Base-by-base conservation (phyloP, 2,888 invertebrate species). In the Tupiocoris notatus region DNA sequence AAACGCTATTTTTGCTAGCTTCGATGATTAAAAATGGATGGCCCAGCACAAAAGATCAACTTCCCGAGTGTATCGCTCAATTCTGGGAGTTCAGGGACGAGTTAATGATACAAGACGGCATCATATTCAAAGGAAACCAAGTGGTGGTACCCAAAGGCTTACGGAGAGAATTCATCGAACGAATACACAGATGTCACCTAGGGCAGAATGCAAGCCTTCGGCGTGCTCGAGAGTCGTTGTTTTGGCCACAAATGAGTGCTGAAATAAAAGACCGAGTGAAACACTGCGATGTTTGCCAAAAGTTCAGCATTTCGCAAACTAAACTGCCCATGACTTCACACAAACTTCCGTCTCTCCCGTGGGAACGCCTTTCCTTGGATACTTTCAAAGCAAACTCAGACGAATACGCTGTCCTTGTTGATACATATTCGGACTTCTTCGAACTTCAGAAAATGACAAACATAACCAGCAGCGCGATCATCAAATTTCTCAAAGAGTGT, bases 341-440 rank as follows among this genome's bases (percentile, higher is more conserved):
- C 23, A 21, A 24, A 1, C 9, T 64, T 20, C 64, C 64, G 0
- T 20, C 20, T 68, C 21, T 56, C 20, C 68, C 68, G 20, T 68
- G 68, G 68, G 68, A 68, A n/a, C 54, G 68, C 16, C 0, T 68
- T 12, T n/a, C 68, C 16, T 20, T 68, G 12, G 68, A 68, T 20
- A 21, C 57, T 6, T 68, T 68, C 57, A 68, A 54, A 22, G 12
- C 21, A 6, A 58, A 56, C 2, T 20, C 9, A 21, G 57, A 68
- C 18, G 54, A 57, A 21, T 62, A 57, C 21, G n/a, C 21, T 12
- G 22, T 68, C 58, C 18, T n/a, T 7, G 68, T 68, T 1, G 68
- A 68, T 57, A 18, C 57, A 12, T 68, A 57, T 57, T 68, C 68
- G 2, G 57, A 68, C 21, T 68, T 17, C 23, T 68, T 68, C 21